Base-by-base conservation (phyloP, 2,113 vertebrate species). In the Microtus pennsylvanicus region DNA sequence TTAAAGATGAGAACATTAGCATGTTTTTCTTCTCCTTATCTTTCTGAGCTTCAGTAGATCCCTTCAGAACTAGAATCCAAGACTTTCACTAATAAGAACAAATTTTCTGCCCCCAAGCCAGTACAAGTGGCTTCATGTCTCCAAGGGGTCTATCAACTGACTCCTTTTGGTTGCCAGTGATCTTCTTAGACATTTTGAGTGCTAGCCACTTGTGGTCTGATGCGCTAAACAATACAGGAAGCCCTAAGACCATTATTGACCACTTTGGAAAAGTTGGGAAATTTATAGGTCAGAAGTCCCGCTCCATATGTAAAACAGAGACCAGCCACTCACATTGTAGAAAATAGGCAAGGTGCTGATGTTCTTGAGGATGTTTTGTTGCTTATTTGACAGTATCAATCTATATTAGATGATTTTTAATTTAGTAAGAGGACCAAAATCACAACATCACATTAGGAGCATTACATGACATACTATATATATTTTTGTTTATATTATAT, bases 181-280 rank as follows among this genome's bases (percentile, higher is more conserved):
- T 58, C 17, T 10, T 80, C 26, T 35, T 63, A 74, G 77, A 67
- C 7, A 1, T 19, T 74, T 63, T 21, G 5, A 45, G 52, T 8
- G 12, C 30, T 45, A 0, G 3, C 17, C 80, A 55, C 12, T 83
- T 42, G 16, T 33, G 35, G 2, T 7, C 45, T n/a, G 3, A 45
- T 33, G 9, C 4, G 0, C 2, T 26, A 28, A 83, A 13, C 0
- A 33, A 61, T 55, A 21, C 1, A 21, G 69, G n/a, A 42, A n/a
- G 26, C 33, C 10, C 28, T 4, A 69, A 38, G 4, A 2, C 5
- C 30, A 28, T 14, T 8, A 17, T 5, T 26, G 3, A 17, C 1
- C 50, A 19, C 3, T 16, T 7, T 38, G n/a, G 0, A 63, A 74
- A 67, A 81, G 9, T 2, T 88, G 19, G 17, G 67, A 83, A 45